Conservation (phyloP, 2,888 invertebrate genomes). For the Leucania comma region DNA sequence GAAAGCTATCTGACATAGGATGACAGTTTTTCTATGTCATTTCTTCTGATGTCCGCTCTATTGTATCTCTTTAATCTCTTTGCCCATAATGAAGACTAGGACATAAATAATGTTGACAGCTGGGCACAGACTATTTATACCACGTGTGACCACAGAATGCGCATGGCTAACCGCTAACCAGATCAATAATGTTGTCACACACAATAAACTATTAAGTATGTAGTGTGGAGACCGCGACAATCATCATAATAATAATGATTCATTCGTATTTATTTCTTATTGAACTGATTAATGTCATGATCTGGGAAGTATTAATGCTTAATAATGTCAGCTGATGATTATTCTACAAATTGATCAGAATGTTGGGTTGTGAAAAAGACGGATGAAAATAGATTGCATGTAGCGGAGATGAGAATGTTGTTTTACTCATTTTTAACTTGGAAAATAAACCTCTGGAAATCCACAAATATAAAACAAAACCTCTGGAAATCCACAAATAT, state of each 20-base stretch:
- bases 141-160: constrained; percentile 44
- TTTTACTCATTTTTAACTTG: too few relatives aligned
- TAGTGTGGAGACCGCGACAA: constrained; percentile 11
- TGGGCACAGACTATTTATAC: constrained; percentile 54
- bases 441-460: too few relatives aligned
- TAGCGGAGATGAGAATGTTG: too few relatives aligned
- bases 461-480: too few relatives aligned
- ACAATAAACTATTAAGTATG: constrained; percentile 17
- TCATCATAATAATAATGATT: constrained; percentile 32
- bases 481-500: too few relatives aligned
- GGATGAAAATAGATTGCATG: too few relatives aligned
- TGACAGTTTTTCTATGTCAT: too few relatives aligned
- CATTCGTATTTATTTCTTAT: constrained; percentile 5
- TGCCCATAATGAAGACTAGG: not conserved
- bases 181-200: constrained; percentile 30
- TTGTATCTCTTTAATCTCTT: too few relatives aligned
- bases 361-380: too few relatives aligned
- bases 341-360: not conserved
- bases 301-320: constrained; percentile 12
- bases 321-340: not conserved
- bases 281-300: constrained; percentile 2
- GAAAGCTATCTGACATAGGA: too few relatives aligned
- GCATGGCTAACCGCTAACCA: constrained; percentile 28
- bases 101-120: constrained; percentile 48
- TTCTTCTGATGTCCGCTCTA: too few relatives aligned